Percentiles rank a stretch among this genome's conserved stretches.
Evolutionary conservation across 2,797 vertebrate genomes (phyloP).

Genomic region (Pantherophis vulpinus): DNA sequence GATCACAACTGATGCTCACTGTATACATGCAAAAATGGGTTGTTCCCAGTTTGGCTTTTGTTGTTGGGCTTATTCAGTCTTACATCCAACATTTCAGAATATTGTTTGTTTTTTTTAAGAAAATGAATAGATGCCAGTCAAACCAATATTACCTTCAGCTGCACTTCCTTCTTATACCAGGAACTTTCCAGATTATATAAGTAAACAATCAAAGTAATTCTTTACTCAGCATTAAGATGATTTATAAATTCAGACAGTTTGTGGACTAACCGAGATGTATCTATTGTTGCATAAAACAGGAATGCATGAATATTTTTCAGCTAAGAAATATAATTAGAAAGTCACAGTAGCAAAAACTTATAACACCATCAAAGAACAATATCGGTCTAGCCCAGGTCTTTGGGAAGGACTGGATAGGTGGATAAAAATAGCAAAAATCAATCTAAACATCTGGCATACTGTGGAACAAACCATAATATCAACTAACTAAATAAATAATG

Average conservation of each 20-base stretch:
- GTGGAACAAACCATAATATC: background rate
- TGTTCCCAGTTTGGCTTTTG: background rate
- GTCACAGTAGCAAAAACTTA: background rate
- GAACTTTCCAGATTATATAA: slow-evolving; percentile 19
- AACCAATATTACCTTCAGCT: background rate
- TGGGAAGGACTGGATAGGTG: background rate
- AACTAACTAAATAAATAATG: background rate
- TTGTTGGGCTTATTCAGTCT: background rate
- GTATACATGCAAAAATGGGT: background rate
- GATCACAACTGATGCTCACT: background rate
- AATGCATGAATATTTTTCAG: background rate
- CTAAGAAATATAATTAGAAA: background rate
- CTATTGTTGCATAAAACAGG: slow-evolving; percentile 16
- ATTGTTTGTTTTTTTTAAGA: background rate
- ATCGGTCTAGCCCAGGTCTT: background rate
- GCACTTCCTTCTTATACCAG: background rate
- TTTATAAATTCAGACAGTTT: slow-evolving; percentile 16
- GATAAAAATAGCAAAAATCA: background rate
- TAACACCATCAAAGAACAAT: background rate
- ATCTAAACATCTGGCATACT: background rate
- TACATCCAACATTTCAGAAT: background rate
- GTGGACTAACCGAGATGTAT: background rate
- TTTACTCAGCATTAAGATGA: background rate
- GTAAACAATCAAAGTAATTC: background rate
- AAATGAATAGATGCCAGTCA: slow-evolving; percentile 12